A percentile compares a stretch with the other conserved stretches of the same genome.
These are phyloP conservation scores for Microplitis demolitor DNA, from an alignment of 1,140 invertebrate genomes.

Conservation along the genomic window DNA sequence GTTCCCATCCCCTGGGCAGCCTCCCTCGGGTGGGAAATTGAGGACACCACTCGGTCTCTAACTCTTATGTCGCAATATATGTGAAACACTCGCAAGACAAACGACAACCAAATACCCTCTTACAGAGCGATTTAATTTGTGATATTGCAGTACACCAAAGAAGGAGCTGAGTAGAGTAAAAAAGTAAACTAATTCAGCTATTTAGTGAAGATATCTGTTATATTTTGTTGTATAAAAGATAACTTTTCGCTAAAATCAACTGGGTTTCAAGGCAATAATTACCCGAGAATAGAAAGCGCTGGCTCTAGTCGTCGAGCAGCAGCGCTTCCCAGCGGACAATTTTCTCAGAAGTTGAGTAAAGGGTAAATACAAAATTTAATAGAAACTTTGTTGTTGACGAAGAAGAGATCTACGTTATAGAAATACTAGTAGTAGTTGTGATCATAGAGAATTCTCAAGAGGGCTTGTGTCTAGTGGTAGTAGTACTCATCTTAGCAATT, in stretches of 20 bases:
- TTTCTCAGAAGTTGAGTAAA: constrained; percentile 36
- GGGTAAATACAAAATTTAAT: constrained; percentile 53
- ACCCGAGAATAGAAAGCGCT: constrained; percentile 5
- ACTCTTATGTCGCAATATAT: constrained; percentile 34
- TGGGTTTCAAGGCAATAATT: background rate
- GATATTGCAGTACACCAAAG: background rate
- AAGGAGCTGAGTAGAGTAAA: background rate
- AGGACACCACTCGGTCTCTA: constrained; percentile 47
- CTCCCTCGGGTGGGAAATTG: constrained; percentile 58
- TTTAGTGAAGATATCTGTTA: too few relatives aligned
- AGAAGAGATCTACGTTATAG: constrained; percentile 34
- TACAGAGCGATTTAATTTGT: background rate
- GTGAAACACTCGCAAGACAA: constrained; percentile 53
- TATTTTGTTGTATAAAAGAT: too few relatives aligned
- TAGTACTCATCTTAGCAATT: constrained; percentile 42
- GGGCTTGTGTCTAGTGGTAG: constrained; percentile 5
- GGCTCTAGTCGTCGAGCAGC: background rate
- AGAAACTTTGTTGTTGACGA: constrained; percentile 50
- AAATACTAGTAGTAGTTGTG: constrained; percentile 23
- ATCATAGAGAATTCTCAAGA: background rate
- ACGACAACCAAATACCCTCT: constrained; percentile 26
- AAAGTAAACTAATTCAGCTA: too few relatives aligned
- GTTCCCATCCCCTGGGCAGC: constrained; percentile 38
- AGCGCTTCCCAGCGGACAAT: constrained; percentile 32
- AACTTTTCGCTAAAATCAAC: background rate